These are phyloP conservation scores for Drosophila ambigua DNA, from an alignment of 1,140 invertebrate genomes.

Conservation along the genomic window DNA sequence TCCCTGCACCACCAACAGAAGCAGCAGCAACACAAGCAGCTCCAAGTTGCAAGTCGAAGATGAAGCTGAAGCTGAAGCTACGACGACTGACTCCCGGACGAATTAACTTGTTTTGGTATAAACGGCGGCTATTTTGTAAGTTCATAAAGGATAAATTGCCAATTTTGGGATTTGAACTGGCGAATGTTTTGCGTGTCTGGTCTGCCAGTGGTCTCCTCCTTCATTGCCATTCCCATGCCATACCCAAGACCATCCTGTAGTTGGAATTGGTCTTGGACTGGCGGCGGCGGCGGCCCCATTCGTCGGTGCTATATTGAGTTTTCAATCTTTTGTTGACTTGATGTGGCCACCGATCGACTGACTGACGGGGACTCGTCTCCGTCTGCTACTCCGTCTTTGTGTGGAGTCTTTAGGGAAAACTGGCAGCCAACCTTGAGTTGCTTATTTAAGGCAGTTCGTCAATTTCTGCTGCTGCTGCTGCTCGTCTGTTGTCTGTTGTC, in stretches of 20 bases:
- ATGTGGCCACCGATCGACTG: constrained; percentile 73
- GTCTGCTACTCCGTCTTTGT: constrained; percentile 16
- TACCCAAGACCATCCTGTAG: constrained; percentile 1
- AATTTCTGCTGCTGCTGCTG: constrained; percentile 51
- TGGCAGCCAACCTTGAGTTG: constrained; percentile 80
- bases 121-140: constrained; percentile 83
- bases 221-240: constrained; percentile 14
- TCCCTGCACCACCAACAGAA: constrained; percentile 1
- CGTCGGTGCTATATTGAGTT: constrained; percentile 81
- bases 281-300: constrained; percentile 27
- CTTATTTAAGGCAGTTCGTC: constrained; percentile 78
- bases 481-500: not conserved
- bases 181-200: constrained; percentile 73
- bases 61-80: constrained; percentile 1
- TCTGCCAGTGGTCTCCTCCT: constrained; percentile 29
- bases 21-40: no score
- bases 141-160: constrained; percentile 83
- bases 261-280: not conserved
- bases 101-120: constrained; percentile 84
- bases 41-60: constrained; percentile 3
- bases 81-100: constrained; percentile 56
- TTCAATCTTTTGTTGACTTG: constrained; percentile 83
- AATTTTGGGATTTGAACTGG: constrained; percentile 83
- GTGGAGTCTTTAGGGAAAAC: constrained; percentile 77
- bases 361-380: constrained; percentile 30